A percentile compares a stretch with the other conserved stretches of the same genome.
Evolutionary conservation across 2,888 invertebrate genomes (phyloP).

Genomic region (Trachelus iudaicus): DNA sequence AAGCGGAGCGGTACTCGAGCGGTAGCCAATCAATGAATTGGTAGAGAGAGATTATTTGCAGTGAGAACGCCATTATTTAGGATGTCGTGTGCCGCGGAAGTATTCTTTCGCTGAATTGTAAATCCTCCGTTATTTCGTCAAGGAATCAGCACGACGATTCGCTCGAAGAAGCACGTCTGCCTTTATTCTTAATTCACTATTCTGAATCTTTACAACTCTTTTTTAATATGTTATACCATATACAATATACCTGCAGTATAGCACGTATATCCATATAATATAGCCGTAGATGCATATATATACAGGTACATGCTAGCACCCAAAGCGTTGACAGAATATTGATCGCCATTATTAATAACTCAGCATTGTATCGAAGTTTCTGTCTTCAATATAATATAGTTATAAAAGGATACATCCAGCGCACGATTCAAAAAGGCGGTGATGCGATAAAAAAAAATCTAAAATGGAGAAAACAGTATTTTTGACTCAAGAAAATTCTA

Average conservation of each 20-base stretch:
- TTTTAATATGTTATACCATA: background rate
- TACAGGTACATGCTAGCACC: slow-evolving; percentile 3
- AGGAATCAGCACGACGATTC: background rate
- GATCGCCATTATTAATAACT: slow-evolving; percentile 43
- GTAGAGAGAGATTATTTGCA: background rate
- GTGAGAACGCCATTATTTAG: background rate
- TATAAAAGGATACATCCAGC: background rate
- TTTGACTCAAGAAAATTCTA: background rate
- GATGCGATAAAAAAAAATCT: background rate
- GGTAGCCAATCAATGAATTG: background rate
- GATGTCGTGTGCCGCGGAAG: background rate
- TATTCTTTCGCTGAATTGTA: background rate
- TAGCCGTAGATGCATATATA: background rate
- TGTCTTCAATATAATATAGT: background rate
- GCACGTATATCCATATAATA: background rate
- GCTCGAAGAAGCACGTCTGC: background rate
- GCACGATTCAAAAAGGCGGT: too few species aligned
- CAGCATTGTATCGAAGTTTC: slow-evolving; percentile 24
- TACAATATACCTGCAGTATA: background rate
- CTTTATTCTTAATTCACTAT: background rate
- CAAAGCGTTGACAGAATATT: slow-evolving; percentile 31
- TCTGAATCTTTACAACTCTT: background rate
- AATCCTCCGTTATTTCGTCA: background rate
- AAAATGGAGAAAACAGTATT: background rate
- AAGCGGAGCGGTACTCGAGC: background rate